Evolutionary conservation across 1,140 invertebrate species (phyloP).

Genomic region (Caerostris extrusa): DNA sequence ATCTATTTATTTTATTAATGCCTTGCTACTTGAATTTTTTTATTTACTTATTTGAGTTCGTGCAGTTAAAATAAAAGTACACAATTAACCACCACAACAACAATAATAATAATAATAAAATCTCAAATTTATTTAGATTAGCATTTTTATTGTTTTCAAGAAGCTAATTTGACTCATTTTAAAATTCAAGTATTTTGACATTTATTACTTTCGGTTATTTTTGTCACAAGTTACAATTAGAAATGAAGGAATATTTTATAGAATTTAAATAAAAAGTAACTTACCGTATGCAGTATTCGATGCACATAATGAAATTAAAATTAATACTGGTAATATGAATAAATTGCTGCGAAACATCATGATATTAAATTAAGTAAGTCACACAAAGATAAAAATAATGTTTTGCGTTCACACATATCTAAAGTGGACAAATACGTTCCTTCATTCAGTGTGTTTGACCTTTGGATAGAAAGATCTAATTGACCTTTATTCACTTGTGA

Average conservation of each 20-base stretch:
- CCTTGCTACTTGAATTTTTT: no score
- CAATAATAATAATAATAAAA: no score
- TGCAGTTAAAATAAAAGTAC: no score
- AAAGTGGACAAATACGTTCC: not conserved
- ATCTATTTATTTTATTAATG: no score
- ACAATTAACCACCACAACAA: no score
- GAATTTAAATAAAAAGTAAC: not conserved
- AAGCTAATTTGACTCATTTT: no score
- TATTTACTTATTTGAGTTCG: no score
- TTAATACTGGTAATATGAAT: not conserved
- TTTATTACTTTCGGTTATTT: no score
- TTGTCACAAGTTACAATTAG: no score
- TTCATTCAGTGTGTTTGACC: conserved; percentile 7
- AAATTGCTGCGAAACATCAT: not conserved
- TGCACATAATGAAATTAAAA: not conserved
- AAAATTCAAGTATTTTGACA: no score
- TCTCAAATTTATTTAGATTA: no score
- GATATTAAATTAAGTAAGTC: not conserved
- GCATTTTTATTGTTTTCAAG: no score
- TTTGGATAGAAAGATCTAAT: conserved; percentile 43
- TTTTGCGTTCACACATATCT: not conserved
- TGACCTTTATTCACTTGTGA: conserved; percentile 44
- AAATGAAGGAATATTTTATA: not conserved
- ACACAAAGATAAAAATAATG: conserved; percentile 3
- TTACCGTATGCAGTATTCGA: not conserved